Percentiles rank a stretch among this genome's conserved stretches.
phyloP scores from a whole-genome alignment of 92 coral and sea anemone genomes.

The Palythoa grandis region DNA sequence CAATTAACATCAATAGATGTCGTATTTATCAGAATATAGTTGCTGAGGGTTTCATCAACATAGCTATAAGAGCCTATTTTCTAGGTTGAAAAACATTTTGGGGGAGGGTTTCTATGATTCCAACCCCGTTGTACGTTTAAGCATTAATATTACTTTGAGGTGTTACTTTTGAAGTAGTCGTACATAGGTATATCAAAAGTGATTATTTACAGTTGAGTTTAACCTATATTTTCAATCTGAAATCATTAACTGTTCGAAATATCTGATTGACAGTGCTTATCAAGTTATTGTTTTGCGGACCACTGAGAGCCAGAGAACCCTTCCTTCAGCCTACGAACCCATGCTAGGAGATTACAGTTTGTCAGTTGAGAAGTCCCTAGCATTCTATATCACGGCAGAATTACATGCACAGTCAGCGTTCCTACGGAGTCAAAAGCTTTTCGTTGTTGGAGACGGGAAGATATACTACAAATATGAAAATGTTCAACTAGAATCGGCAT shows the following conservation, averaged over 20 bases:
- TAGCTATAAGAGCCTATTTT: too few species aligned
- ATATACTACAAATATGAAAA: constrained; percentile 27
- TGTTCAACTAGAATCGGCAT: constrained; percentile 18
- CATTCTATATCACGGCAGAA: constrained; percentile 36
- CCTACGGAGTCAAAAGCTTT: not conserved
- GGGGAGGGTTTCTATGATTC: too few species aligned
- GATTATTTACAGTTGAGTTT: too few species aligned
- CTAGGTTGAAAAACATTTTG: too few species aligned
- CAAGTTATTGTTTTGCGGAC: constrained; percentile 21
- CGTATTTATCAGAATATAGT: too few species aligned
- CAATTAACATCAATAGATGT: too few species aligned
- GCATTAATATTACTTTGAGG: too few species aligned
- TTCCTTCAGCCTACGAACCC: not conserved
- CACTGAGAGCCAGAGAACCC: not conserved
- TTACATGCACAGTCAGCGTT: constrained; percentile 1
- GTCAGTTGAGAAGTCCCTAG: not conserved
- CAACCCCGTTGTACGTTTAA: too few species aligned
- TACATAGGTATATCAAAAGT: too few species aligned
- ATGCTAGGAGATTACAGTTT: constrained; percentile 1
- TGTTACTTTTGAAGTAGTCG: too few species aligned
- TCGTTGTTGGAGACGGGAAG: constrained; percentile 53
- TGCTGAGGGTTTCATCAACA: too few species aligned
- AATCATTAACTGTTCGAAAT: not conserved
- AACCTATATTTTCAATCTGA: not conserved
- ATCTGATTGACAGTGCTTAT: constrained; percentile 21